phyloP scores from a whole-genome alignment of 2,888 invertebrate genomes.

The Lamellibrachia satsuma region DNA sequence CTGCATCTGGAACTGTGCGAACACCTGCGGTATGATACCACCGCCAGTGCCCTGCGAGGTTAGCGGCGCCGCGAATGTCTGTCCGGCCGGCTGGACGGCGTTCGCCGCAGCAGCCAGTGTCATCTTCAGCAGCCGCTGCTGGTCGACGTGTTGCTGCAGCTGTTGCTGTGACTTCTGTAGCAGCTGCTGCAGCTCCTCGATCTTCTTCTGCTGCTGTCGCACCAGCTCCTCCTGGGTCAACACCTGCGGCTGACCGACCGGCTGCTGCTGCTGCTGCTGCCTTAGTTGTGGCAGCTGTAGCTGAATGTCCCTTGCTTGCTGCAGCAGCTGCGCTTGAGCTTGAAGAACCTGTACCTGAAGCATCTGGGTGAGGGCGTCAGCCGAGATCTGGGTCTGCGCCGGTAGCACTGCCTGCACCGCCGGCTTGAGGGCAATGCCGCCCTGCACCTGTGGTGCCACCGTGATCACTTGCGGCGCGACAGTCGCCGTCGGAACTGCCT shows the following conservation, averaged over 20 bases:
- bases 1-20: conserved; percentile 27
- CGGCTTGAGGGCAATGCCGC: background rate
- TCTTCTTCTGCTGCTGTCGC: conserved; percentile 83
- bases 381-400: background rate
- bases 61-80: background rate
- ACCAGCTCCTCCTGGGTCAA: conserved; percentile 49
- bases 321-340: background rate
- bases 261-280: conserved; percentile 26
- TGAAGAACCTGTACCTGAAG: background rate
- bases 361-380: background rate
- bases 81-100: background rate
- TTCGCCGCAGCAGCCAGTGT: conserved; percentile 18
- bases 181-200: conserved; percentile 78
- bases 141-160: conserved; percentile 30
- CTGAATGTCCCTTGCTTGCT: background rate
- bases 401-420: background rate
- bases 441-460: conserved; percentile 14
- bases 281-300: conserved; percentile 8
- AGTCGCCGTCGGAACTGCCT: conserved; percentile 31
- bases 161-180: conserved; percentile 47
- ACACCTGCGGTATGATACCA: background rate
- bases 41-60: background rate
- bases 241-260: background rate
- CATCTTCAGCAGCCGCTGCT: conserved; percentile 5
- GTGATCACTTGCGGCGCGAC: conserved; percentile 28